These are phyloP conservation scores for Drosophila barbarae DNA, from an alignment of 2,888 invertebrate genomes.

Conservation along the genomic window DNA sequence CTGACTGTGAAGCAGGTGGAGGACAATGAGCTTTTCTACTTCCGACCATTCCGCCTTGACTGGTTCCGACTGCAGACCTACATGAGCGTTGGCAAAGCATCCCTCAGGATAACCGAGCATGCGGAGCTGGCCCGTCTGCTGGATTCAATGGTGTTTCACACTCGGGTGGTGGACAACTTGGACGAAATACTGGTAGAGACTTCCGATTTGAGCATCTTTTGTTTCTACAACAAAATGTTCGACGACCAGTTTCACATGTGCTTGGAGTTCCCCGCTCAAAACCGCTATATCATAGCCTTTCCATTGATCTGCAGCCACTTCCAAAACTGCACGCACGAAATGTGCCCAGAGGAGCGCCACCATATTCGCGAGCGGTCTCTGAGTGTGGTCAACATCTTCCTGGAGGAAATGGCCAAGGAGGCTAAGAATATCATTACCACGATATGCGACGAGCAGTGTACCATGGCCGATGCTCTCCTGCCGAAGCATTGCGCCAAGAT, in stretches of 20 bases:
- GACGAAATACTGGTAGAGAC: constrained; percentile 98
- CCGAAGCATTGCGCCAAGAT: constrained; percentile 97
- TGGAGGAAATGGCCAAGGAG: constrained; percentile 99
- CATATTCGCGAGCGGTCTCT: constrained; percentile 97
- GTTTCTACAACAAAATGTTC: constrained; percentile 97
- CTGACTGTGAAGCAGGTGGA: constrained; percentile 96
- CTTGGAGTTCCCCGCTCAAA: constrained; percentile 98
- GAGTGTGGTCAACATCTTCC: constrained; percentile 97
- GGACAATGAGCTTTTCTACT: constrained; percentile 97
- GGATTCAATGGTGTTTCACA: constrained; percentile 97
- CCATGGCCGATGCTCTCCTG: constrained; percentile 95
- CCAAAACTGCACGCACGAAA: constrained; percentile 97
- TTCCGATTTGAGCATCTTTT: constrained; percentile 98
- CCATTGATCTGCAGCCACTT: constrained; percentile 99
- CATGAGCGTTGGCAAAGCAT: constrained; percentile 91
- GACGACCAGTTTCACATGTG: constrained; percentile 99
- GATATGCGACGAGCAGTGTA: constrained; percentile 98
- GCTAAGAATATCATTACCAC: constrained; percentile 99
- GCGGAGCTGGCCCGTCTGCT: constrained; percentile 93
- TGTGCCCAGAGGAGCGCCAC: constrained; percentile 98
- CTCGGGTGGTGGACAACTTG: constrained; percentile 98
- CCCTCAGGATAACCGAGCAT: constrained; percentile 89
- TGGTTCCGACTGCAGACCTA: constrained; percentile 98
- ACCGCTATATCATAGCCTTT: constrained; percentile 98
- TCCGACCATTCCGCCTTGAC: constrained; percentile 95